These are phyloP conservation scores for Cydia strobilella DNA, from an alignment of 1,140 invertebrate species.

Conservation along the genomic window DNA sequence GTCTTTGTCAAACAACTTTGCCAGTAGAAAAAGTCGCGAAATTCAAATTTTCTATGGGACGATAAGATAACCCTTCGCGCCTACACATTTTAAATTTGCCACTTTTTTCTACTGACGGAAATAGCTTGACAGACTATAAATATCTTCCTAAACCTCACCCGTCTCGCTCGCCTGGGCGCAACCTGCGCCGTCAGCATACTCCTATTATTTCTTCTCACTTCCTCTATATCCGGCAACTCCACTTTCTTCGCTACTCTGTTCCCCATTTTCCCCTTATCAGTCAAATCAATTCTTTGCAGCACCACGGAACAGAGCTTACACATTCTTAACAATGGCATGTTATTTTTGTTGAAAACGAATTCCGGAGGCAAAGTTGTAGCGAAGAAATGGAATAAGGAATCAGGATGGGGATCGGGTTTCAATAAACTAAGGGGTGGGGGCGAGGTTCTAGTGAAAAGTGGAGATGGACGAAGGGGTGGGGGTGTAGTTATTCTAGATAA, in stretches of 20 bases:
- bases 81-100: too few species aligned
- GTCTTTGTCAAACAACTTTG: too few species aligned
- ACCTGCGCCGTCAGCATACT: conserved; percentile 31
- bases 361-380: neutral
- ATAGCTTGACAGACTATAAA: too few species aligned
- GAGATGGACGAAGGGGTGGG: neutral
- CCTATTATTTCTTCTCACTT: conserved; percentile 30
- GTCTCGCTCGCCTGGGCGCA: neutral
- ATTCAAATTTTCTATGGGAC: too few species aligned
- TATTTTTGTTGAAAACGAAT: neutral
- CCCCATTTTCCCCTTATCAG: conserved; percentile 51
- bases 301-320: neutral
- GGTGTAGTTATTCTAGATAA: neutral
- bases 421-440: neutral
- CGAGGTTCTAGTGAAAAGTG: neutral
- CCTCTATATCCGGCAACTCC: conserved; percentile 24
- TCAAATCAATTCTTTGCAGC: neutral
- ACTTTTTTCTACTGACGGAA: too few species aligned
- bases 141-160: neutral
- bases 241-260: conserved; percentile 22
- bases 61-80: too few species aligned
- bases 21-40: too few species aligned
- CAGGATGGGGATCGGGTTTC: neutral
- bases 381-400: neutral
- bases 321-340: neutral